These are phyloP conservation scores for Pollenia labialis DNA, from an alignment of 2,888 invertebrate genomes.

Conservation along the genomic window DNA sequence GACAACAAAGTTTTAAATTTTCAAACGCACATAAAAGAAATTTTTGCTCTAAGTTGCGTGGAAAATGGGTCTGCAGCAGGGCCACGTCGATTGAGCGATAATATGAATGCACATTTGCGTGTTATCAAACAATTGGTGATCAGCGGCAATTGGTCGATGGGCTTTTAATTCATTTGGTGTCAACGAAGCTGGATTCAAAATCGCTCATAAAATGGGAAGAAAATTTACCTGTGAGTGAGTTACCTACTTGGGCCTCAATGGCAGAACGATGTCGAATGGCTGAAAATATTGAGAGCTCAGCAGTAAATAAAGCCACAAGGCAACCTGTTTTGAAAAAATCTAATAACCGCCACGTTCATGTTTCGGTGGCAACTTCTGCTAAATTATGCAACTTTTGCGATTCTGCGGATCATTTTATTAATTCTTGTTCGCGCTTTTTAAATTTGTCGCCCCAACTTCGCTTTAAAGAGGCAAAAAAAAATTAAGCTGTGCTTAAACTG, in stretches of 20 bases:
- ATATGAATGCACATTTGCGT: constrained; percentile 63
- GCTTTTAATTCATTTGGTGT: constrained; percentile 54
- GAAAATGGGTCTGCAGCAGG: constrained; percentile 56
- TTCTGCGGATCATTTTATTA: constrained; percentile 43
- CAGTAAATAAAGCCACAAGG: background rate
- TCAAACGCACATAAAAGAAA: constrained; percentile 72
- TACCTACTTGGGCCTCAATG: constrained; percentile 46
- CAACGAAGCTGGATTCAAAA: constrained; percentile 58
- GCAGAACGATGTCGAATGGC: constrained; percentile 27
- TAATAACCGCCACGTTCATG: background rate
- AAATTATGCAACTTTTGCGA: background rate
- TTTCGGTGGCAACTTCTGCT: no score
- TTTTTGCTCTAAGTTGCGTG: constrained; percentile 63
- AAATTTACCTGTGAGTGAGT: background rate
- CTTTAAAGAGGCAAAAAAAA: constrained; percentile 34
- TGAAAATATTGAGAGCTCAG: constrained; percentile 34
- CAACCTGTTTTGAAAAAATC: background rate
- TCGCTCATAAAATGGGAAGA: constrained; percentile 60
- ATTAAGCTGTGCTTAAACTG: constrained; percentile 71
- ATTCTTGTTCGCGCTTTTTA: no score
- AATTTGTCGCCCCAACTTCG: constrained; percentile 35
- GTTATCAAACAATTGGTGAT: constrained; percentile 64
- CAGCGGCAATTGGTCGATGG: constrained; percentile 60
- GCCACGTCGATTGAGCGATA: constrained; percentile 53
- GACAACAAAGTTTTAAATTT: constrained; percentile 9